Conservation (phyloP, 2,888 invertebrate genomes). For the Bibio marci region DNA sequence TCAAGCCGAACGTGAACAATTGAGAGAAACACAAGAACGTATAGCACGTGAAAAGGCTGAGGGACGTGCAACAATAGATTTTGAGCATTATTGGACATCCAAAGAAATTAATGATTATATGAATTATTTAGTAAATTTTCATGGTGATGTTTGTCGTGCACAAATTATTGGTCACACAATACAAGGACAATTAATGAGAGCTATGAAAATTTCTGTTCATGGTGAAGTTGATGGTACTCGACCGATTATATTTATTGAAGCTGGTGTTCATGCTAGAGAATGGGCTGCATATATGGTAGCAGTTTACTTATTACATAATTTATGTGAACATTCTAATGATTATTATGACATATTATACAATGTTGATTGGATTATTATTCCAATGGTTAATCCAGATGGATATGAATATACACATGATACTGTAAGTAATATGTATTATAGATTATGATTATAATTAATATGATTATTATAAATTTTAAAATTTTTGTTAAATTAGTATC, state of each 20-base stretch:
- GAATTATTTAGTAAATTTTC: slow-evolving; percentile 26
- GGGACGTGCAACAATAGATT: neutral
- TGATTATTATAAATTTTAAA: slow-evolving; percentile 18
- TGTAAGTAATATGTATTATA: no score
- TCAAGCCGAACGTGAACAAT: neutral
- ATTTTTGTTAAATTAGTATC: slow-evolving; percentile 7
- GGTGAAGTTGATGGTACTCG: slow-evolving; percentile 31
- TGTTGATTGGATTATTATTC: slow-evolving; percentile 48
- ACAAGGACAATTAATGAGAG: slow-evolving; percentile 37
- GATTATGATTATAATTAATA: neutral
- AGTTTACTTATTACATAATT: slow-evolving; percentile 38
- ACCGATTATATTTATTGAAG: slow-evolving; percentile 41
- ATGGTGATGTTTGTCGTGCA: slow-evolving; percentile 32
- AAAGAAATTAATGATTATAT: slow-evolving; percentile 34
- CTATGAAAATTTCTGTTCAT: slow-evolving; percentile 40
- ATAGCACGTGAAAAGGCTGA: neutral
- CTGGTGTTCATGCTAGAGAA: slow-evolving; percentile 44
- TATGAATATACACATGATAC: slow-evolving; percentile 37
- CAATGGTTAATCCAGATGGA: slow-evolving; percentile 55
- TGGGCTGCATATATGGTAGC: slow-evolving; percentile 44
- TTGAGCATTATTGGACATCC: slow-evolving; percentile 4
- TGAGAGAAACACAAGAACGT: no score
- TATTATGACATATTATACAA: slow-evolving; percentile 32
- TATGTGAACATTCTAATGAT: slow-evolving; percentile 37
- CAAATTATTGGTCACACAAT: slow-evolving; percentile 35